Base-by-base conservation (phyloP, 2,113 vertebrate species). In the Halcyon malimbica region DNA sequence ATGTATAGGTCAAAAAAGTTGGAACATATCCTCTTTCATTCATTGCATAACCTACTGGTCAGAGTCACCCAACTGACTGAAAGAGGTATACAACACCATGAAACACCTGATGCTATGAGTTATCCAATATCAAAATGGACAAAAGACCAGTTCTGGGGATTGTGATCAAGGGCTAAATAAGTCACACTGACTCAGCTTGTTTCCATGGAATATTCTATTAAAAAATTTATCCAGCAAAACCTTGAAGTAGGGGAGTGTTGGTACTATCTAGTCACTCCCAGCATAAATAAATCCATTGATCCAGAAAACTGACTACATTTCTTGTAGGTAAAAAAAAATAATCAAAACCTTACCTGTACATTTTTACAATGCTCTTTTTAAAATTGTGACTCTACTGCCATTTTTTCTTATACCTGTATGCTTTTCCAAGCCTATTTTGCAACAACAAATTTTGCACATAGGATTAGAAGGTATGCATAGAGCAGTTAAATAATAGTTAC, bases 301-400 rank as follows among this genome's bases (percentile, higher is more conserved):
- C 74, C 77, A 87, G 87, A 94, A 83, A 96, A 83, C 54, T 31
- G 67, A 79, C 74, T 83, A 33, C 23, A 54, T 71, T 90, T 90
- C 68, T 88, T 64, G 56, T 57, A 92, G 80, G 39, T 68, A 78
- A 56, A 82, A 89, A 89, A 93, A 89, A 82, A 60, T 63, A 89
- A 87, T 91, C 56, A 48, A 83, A 84, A 89, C 71, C 41, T 90
- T 78, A 89, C 41, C 73, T 74, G n/a, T 56, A 68, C 1, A 10
- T 39, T 75, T 93, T 85, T 70, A 79, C 46, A 77, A 33, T 59
- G 42, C 23, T 48, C 1, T 64, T 78, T 94, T 85, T 59, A 74
- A 87, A 91, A 83, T 3, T 68, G 51, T 33, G n/a, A 78, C 74
- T 91, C 56, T 9, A 65, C 46, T 86, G 46, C 29, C 54, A 48